phyloP scores from a whole-genome alignment of 2,113 vertebrate genomes.

The Sialia sialis region DNA sequence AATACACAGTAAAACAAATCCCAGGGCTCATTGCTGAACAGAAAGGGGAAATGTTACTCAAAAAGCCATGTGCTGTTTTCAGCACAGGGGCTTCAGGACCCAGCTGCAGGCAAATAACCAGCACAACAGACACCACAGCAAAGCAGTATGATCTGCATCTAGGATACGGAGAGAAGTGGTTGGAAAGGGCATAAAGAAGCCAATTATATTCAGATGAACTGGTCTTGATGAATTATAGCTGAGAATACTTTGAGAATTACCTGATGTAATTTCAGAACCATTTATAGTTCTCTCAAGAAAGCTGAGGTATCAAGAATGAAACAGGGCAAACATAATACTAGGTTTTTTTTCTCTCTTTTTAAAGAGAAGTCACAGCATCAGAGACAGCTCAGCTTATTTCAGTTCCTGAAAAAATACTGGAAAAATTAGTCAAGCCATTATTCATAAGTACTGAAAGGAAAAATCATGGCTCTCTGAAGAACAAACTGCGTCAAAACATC shows the following conservation, averaged over 20 bases:
- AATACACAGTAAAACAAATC: neutral
- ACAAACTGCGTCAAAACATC: neutral
- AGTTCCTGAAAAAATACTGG: constrained; percentile 24
- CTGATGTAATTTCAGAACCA: neutral
- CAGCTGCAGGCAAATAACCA: neutral
- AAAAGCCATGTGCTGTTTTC: neutral
- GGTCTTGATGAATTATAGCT: neutral
- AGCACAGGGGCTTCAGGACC: neutral
- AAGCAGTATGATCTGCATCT: neutral
- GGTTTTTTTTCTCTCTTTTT: neutral
- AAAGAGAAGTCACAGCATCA: neutral
- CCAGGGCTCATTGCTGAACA: neutral
- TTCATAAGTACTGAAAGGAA: neutral
- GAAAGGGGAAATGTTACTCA: neutral
- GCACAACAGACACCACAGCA: neutral
- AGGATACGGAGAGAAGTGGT: neutral
- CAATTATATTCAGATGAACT: neutral
- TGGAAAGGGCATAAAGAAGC: neutral
- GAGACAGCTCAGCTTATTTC: neutral
- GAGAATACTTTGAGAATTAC: neutral
- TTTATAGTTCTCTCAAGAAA: neutral
- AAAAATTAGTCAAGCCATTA: constrained; percentile 9
- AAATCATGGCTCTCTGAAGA: neutral
- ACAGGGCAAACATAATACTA: neutral
- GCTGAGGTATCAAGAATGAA: neutral